Evolutionary conservation across 2,797 vertebrate genomes (phyloP).

Genomic region (Acanthiza pusilla): DNA sequence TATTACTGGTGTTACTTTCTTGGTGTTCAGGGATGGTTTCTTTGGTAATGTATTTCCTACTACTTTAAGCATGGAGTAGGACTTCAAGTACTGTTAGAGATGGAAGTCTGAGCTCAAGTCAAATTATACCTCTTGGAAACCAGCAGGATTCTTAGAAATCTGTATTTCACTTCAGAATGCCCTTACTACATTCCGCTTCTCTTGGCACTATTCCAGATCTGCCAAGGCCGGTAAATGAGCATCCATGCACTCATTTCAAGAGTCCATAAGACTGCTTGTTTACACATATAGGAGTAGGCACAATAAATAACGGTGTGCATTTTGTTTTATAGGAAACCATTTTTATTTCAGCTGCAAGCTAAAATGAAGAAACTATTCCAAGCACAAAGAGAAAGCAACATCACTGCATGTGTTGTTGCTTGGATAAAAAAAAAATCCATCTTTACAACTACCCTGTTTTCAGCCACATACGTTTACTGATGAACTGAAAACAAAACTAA

Average conservation of each 20-base stretch:
- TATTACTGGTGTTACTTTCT: neutral
- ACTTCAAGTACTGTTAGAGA: neutral
- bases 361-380: neutral
- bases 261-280: neutral
- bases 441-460: neutral
- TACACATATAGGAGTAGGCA: neutral
- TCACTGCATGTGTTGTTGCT: neutral
- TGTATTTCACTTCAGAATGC: neutral
- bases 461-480: neutral
- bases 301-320: neutral
- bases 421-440: neutral
- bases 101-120: neutral
- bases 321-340: neutral
- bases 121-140: neutral
- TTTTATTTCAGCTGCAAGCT: neutral
- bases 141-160: neutral
- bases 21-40: neutral
- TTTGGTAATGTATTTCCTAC: neutral
- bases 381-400: neutral
- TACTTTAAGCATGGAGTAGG: neutral
- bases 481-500: neutral
- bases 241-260: neutral
- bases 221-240: neutral
- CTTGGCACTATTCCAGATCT: neutral
- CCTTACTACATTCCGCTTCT: neutral